Base-by-base conservation (phyloP, 2,888 invertebrate species). In the Cryptophagus acutangulus region DNA sequence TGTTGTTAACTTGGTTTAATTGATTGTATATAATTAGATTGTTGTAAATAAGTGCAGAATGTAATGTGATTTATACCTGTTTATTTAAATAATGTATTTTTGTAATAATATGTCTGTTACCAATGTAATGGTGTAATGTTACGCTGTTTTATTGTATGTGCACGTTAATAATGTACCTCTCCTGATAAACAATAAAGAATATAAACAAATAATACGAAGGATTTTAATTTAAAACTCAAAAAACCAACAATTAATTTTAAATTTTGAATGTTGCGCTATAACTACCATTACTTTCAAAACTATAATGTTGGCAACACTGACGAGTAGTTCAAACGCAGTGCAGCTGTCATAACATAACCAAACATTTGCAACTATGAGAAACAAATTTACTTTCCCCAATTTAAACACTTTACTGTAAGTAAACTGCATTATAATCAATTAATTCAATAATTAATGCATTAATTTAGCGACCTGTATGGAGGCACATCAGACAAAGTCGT, bases 401-500 rank as follows among this genome's bases (percentile, higher is more conserved):
- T 51, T 56, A 3, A 43, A 55, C 15, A 29, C 36, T 13, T 39
- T 59, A 41, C 35, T 58, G 61, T 61, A 54, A 48, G 49, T 43
- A 36, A 13, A 26, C 16, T 14, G 8, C 17, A 20, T 34, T 4
- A 9, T 13, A 30, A 17, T 25, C 33, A 17, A 36, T 17, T 16
- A 20, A 36, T 14, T 39, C 20, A 30, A 14, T 25, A 20, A 13
- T 10, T 30, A 16, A 8, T 38, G 26, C 29, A 18, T 31, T 15
- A 38, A 60, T 62, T 40, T 43, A 65, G 66, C 26, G 57, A 61
- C 30, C 40, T 49, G 29, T 54, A 52, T 30, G 59, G 58, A 13
- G 56, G 57, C 33, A 43, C 50, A 30, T 52, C 50, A 36, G 74
- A 77, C 38, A 79, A 80, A 55, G 77, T 84, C 20, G 77, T 84